Evolutionary conservation across 2,113 vertebrate species (phyloP).

Genomic region (Eublepharis macularius): DNA sequence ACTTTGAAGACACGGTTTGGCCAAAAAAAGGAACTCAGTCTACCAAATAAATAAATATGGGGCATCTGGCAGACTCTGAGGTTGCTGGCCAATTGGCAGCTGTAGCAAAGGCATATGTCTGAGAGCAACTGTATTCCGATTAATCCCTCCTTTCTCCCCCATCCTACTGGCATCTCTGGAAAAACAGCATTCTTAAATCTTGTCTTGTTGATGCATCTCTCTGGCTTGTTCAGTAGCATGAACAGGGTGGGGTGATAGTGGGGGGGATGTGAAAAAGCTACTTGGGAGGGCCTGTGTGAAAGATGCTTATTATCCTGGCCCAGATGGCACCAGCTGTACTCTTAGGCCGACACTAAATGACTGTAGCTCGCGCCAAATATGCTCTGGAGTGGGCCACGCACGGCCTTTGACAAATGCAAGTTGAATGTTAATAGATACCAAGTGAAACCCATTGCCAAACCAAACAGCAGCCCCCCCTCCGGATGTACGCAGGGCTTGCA

Average conservation of each 20-base stretch:
- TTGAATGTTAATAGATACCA: constrained; percentile 59
- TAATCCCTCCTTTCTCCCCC: accelerated
- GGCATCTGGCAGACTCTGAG: no score
- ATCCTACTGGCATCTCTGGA: background rate
- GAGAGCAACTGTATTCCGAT: background rate
- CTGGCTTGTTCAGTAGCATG: background rate
- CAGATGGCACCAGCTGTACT: constrained; percentile 67
- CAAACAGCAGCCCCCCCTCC: constrained; percentile 52
- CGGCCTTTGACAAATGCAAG: constrained; percentile 64
- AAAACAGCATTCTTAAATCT: background rate
- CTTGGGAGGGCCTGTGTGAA: constrained; percentile 63
- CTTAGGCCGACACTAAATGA: constrained; percentile 52
- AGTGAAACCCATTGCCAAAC: constrained; percentile 48
- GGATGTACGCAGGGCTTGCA: constrained; percentile 48
- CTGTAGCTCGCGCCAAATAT: constrained; percentile 67
- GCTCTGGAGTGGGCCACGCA: constrained; percentile 64
- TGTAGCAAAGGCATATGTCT: no score
- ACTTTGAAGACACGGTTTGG: no score
- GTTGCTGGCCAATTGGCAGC: background rate
- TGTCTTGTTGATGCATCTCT: constrained; percentile 23
- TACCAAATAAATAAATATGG: background rate
- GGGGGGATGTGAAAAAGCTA: constrained; percentile 50
- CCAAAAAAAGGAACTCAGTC: no score
- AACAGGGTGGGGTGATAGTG: constrained; percentile 15
- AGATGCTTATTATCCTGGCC: constrained; percentile 67